Evolutionary conservation across 2,797 vertebrate species (phyloP).

Genomic region (Siniperca obscura): DNA sequence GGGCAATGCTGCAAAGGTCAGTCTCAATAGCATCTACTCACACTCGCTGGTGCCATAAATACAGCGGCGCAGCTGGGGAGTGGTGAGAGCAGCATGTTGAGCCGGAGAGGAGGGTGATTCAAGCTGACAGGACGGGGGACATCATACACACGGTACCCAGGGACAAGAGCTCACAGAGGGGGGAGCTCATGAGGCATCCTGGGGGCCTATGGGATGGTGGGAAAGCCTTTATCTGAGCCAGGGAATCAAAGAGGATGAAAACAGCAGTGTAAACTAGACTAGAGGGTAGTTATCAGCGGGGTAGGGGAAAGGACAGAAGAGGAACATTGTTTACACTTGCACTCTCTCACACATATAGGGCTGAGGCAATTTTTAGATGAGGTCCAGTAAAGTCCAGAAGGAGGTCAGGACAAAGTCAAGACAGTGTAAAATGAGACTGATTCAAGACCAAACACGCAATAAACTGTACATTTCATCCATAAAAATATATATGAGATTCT

Average conservation of each 20-base stretch:
- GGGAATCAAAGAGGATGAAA: conserved; percentile 67
- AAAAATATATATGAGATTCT: neutral
- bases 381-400: conserved; percentile 29
- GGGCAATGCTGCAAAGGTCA: conserved; percentile 74
- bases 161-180: conserved; percentile 59
- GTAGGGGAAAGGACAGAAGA: conserved; percentile 23
- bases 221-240: conserved; percentile 72
- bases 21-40: conserved; percentile 67
- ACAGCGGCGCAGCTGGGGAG: conserved; percentile 66
- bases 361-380: conserved; percentile 7
- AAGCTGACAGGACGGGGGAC: conserved; percentile 61
- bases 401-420: conserved; percentile 41
- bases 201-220: conserved; percentile 59
- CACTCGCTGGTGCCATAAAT: conserved; percentile 66
- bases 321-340: conserved; percentile 52
- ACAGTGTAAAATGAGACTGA: neutral
- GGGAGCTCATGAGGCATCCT: conserved; percentile 64
- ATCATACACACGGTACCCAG: conserved; percentile 48
- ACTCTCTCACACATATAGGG: conserved; percentile 6
- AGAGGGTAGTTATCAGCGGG: conserved; percentile 53
- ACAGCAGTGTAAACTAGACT: conserved; percentile 55
- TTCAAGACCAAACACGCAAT: neutral
- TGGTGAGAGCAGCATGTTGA: conserved; percentile 63
- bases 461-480: neutral
- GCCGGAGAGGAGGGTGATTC: conserved; percentile 66